Evolutionary conservation across 2,888 invertebrate species (phyloP), one percentile per base, ranked within the genome.

Genomic region (Portevinia maculata): DNA sequence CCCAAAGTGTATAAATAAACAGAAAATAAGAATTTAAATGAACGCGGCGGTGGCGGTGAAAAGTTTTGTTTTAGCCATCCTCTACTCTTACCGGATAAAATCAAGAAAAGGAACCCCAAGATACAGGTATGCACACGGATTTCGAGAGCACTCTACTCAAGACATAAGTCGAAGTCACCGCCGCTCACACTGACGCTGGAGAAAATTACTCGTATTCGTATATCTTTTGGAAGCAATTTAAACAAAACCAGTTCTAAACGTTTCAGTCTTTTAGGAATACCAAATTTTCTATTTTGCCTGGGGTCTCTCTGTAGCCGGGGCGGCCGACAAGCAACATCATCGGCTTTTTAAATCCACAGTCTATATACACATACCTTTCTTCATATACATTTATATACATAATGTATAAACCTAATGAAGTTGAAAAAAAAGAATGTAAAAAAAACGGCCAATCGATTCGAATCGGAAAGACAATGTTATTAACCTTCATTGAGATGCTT

Each of bases 391-490:
- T 4, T 24, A 24, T 24, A 44, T 44, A 44, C 28, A 28, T 37
- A 46, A 24, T 24, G 24, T 24, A 24, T 3, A 24, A 24, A 62
- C 37, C 67, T 55, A 41, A 59, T 70, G 50, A 64, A 76, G 55
- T 60, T 32, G 52, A 62, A 76, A 74, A 1, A 13, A 32, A 46
- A 69, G 34, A 55, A 71, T n/a, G 34, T 32, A 53, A 62, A 70
- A 57, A 67, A 71, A 71, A 78, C 60, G 50, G 67, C 78, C 78
- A 83, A 83, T 83, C 83, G 78, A 83, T 83, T 83, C 57, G 67
- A 78, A 73, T 73, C 57, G 78, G 67, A 83, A 78, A 83, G 78
- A 83, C 83, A 83, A 78, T 78, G 71, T 83, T 78, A 78, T 78
- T 73, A 83, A 78, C 83, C 83, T 83, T 78, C 78, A 67, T 78